Evolutionary conservation across 64 coral and sea anemone species (phyloP).

Genomic region (Cladopsammia gracilis): DNA sequence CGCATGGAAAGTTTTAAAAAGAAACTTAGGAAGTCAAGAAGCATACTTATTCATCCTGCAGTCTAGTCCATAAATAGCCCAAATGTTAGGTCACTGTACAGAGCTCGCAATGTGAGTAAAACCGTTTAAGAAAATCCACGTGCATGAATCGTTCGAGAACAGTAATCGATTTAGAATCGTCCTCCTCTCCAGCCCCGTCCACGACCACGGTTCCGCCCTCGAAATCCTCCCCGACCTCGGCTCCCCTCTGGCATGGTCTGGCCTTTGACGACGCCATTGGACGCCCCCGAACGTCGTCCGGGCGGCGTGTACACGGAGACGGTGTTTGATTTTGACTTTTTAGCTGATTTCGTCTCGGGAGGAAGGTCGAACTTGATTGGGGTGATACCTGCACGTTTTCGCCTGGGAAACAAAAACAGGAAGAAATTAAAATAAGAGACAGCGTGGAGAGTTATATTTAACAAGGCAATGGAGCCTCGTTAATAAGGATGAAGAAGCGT

Average conservation of each 20-base stretch:
- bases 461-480: too few relatives aligned
- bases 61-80: slow-evolving; percentile 30
- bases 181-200: slow-evolving; percentile 70
- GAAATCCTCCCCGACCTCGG: slow-evolving; percentile 65
- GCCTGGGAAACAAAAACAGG: slow-evolving; percentile 66
- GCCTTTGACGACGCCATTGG: slow-evolving; percentile 87
- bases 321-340: slow-evolving; percentile 43
- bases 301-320: slow-evolving; percentile 88
- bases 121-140: background rate
- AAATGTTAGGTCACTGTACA: background rate
- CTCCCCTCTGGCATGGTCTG: slow-evolving; percentile 86
- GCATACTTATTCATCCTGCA: background rate
- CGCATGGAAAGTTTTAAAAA: background rate
- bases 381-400: slow-evolving; percentile 97
- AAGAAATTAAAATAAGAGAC: background rate
- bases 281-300: slow-evolving; percentile 79
- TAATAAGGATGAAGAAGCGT: too few relatives aligned
- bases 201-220: slow-evolving; percentile 63
- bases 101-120: background rate
- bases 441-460: too few relatives aligned
- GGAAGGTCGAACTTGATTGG: slow-evolving; percentile 95
- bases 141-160: background rate
- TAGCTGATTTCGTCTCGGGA: slow-evolving; percentile 78
- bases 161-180: slow-evolving; percentile 4
- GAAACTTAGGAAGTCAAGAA: background rate